A percentile compares a stretch with the other conserved stretches of the same genome.
Evolutionary conservation across 92 coral and sea anemone species (phyloP).

Genomic region (Epizoanthus ramosus): DNA sequence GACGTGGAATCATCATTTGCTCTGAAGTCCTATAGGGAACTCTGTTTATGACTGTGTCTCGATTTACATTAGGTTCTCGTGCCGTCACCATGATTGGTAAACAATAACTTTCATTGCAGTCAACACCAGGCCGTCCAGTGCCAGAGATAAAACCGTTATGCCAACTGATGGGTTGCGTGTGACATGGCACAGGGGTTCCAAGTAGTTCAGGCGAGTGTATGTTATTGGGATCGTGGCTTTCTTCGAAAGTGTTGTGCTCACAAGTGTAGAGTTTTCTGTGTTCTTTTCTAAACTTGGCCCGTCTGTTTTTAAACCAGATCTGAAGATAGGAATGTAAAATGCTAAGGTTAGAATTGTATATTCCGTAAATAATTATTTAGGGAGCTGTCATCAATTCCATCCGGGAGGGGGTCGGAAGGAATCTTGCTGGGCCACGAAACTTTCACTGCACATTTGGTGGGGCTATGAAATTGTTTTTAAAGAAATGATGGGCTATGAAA

Average conservation of each 20-base stretch:
- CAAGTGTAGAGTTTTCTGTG: constrained; percentile 37
- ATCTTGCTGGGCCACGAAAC: too few species aligned
- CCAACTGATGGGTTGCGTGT: constrained; percentile 11
- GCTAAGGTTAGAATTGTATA: too few species aligned
- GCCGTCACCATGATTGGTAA: background rate
- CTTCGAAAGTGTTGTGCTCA: constrained; percentile 33
- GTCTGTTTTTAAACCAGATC: constrained; percentile 92
- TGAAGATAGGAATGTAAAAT: constrained; percentile 11
- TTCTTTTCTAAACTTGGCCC: constrained; percentile 84
- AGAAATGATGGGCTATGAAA: too few species aligned
- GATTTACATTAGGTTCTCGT: background rate
- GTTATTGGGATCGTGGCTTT: background rate
- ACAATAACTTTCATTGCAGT: background rate
- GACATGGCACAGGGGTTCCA: background rate
- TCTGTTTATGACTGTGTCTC: background rate
- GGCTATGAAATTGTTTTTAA: too few species aligned
- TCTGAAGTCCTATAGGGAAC: background rate
- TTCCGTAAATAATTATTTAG: too few species aligned
- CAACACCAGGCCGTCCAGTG: background rate
- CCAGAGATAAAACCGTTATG: background rate
- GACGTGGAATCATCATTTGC: background rate
- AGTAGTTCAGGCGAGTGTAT: background rate
- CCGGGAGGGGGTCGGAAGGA: too few species aligned
- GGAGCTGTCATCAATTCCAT: too few species aligned
- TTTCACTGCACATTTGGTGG: too few species aligned